Conservation (phyloP, 2,113 vertebrate species). For the Bolborhynchus lineola region DNA sequence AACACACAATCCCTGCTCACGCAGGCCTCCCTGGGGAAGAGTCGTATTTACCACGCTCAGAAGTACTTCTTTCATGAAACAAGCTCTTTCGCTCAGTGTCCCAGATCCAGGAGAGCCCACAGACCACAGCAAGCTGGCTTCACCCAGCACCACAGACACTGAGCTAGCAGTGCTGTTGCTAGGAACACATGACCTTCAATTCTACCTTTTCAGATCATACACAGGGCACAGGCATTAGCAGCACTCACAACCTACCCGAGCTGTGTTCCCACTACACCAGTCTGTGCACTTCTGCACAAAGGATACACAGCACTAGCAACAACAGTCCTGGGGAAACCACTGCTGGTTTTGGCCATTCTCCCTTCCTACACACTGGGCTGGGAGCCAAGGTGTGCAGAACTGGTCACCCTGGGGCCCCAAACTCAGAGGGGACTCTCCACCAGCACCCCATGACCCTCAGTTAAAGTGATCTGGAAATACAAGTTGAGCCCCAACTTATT, state of each 20-base stretch:
- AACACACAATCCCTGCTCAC: slow-evolving; percentile 14
- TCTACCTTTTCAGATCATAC: neutral
- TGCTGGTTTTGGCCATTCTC: neutral
- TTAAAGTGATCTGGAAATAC: neutral
- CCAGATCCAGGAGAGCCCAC: neutral
- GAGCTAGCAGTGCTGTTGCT: neutral
- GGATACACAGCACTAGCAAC: neutral
- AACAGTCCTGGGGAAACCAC: neutral
- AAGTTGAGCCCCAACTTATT: neutral
- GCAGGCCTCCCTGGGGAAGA: slow-evolving; percentile 28
- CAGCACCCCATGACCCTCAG: neutral
- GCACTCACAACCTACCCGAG: neutral
- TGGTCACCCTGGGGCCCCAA: neutral
- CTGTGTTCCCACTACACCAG: neutral
- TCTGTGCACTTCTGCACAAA: neutral
- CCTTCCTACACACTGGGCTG: neutral
- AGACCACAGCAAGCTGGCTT: neutral
- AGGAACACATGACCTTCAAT: neutral
- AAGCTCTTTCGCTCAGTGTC: neutral
- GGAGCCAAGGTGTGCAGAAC: neutral
- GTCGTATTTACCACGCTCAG: slow-evolving; percentile 6
- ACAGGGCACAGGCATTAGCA: neutral
- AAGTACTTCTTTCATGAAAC: slow-evolving; percentile 2
- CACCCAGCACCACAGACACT: neutral
- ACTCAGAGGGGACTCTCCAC: neutral